Conservation (phyloP, 2,797 vertebrate genomes). For the Crypturellus tataupa region DNA sequence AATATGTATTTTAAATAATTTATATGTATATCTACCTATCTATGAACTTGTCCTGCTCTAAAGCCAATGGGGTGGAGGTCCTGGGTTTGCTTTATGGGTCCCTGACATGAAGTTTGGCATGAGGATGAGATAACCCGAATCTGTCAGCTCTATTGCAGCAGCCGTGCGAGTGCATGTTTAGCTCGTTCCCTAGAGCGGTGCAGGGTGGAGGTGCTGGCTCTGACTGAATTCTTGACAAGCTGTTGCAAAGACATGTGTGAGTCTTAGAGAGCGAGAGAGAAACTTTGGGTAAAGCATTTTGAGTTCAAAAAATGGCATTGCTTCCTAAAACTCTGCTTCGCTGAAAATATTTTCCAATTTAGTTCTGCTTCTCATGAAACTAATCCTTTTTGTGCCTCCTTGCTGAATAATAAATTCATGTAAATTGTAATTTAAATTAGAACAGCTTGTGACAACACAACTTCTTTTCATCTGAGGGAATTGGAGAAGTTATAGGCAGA, state of each 20-base stretch:
- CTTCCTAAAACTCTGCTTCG: background rate
- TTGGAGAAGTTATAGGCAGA: background rate
- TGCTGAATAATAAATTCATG: background rate
- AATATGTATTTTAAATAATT: background rate
- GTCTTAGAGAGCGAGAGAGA: background rate
- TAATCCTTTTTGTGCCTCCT: background rate
- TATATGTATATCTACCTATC: background rate
- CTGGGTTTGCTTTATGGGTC: background rate
- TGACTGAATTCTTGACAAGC: background rate
- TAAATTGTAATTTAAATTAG: background rate
- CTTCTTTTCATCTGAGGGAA: background rate
- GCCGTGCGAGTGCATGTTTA: background rate
- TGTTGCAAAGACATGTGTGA: background rate
- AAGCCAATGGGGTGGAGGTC: background rate
- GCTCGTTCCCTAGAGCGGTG: background rate
- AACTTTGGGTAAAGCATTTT: constrained; percentile 12
- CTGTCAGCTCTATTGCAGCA: background rate
- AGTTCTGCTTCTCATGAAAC: background rate
- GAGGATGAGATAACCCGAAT: background rate
- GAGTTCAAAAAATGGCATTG: background rate
- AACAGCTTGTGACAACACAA: background rate
- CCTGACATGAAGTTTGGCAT: background rate
- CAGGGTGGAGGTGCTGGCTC: background rate
- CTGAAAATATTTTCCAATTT: background rate
- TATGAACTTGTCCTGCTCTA: background rate